Conservation (phyloP, 1,140 invertebrate species). For the Microplitis mediator region DNA sequence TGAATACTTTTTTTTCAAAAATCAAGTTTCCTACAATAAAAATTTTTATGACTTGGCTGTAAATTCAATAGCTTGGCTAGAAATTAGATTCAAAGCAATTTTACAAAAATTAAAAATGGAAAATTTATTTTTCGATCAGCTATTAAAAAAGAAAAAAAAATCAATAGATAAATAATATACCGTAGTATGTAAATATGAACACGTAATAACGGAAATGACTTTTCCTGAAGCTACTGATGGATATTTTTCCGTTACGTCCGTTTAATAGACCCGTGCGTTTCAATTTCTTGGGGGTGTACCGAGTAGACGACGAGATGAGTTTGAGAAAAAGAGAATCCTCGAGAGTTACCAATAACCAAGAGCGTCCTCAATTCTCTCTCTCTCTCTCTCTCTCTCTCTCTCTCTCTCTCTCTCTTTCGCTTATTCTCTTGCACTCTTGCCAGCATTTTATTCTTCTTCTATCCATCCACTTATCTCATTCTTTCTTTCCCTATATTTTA, state of each 20-base stretch:
- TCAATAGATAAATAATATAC: neutral
- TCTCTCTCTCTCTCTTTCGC: too few species aligned
- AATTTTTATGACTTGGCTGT: too few species aligned
- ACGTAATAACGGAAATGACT: constrained; percentile 27
- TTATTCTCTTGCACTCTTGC: neutral
- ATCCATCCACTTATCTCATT: constrained; percentile 6
- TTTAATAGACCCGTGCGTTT: constrained; percentile 34
- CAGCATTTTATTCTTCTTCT: neutral
- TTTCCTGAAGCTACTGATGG: constrained; percentile 26
- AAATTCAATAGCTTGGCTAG: too few species aligned
- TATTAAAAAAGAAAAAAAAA: neutral
- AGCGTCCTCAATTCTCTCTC: neutral
- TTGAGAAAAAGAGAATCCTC: neutral
- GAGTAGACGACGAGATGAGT: too few species aligned
- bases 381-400: neutral
- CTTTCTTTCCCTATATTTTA: neutral
- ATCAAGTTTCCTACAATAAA: too few species aligned
- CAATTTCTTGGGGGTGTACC: constrained; percentile 8
- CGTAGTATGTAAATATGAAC: constrained; percentile 3
- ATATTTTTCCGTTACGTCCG: constrained; percentile 26
- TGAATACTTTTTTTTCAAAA: too few species aligned
- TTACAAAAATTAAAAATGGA: too few species aligned
- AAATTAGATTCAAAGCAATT: too few species aligned
- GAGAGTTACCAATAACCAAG: constrained; percentile 21
- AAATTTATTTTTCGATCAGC: too few species aligned